Evolutionary conservation across 23 tunicate genomes (phyloP).

Genomic region (Phallusia fumigata): DNA sequence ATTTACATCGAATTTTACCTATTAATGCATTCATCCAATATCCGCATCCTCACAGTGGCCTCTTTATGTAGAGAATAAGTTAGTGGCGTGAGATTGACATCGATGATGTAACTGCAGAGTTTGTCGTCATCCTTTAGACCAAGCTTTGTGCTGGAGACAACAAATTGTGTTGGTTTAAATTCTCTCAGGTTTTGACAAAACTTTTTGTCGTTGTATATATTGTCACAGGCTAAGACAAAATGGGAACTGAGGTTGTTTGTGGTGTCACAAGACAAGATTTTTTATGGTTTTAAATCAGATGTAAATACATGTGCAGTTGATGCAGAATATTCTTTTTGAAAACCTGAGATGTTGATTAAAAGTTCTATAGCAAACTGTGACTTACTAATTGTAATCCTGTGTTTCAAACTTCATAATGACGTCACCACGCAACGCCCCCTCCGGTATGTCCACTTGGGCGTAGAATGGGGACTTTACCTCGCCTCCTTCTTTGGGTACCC

Average conservation of each 20-base stretch:
- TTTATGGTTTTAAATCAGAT: too few species aligned
- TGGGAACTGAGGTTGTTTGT: too few species aligned
- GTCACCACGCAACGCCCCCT: conserved; percentile 76
- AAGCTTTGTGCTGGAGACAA: conserved; percentile 45
- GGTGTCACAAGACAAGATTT: too few species aligned
- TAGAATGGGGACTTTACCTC: conserved; percentile 67
- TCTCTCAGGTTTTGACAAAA: too few species aligned
- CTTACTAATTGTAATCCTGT: conserved; percentile 68
- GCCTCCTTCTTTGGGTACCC: conserved; percentile 67
- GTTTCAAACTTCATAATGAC: conserved; percentile 79
- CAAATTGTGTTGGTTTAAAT: too few species aligned
- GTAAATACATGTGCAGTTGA: too few species aligned
- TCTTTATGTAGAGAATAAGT: conserved; percentile 59
- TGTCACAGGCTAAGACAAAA: too few species aligned
- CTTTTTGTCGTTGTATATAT: too few species aligned
- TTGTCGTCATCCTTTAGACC: conserved; percentile 50
- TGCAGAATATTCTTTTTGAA: too few species aligned
- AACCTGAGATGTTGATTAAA: too few species aligned
- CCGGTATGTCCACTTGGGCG: conserved; percentile 76
- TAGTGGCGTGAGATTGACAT: conserved; percentile 57
- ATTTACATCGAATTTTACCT: conserved; percentile 24
- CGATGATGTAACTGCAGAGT: conserved; percentile 73
- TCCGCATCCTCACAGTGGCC: conserved; percentile 62
- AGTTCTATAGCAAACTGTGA: neutral
- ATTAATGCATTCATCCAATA: conserved; percentile 74